Percentiles rank a stretch among this genome's conserved stretches.
Conservation (phyloP, 2,113 vertebrate species). For the Tylochromis polylepis region DNA sequence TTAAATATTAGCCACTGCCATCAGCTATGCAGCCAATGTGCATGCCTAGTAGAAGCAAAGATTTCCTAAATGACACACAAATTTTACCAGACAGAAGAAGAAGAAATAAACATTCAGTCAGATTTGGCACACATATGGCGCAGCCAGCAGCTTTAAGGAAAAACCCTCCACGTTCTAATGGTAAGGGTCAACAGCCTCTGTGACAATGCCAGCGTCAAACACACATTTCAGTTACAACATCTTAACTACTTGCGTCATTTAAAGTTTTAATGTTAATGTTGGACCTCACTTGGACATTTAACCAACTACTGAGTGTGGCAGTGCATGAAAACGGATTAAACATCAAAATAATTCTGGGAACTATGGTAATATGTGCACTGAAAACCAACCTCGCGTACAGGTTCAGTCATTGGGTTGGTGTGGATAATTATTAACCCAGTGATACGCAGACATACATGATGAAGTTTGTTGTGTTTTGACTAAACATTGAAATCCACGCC, state of each 20-base stretch:
- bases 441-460: background rate
- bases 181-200: background rate
- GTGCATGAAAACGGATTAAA: background rate
- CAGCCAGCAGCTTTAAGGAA: background rate
- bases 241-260: background rate
- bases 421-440: background rate
- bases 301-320: background rate
- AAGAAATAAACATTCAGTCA: background rate
- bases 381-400: rapidly evolving
- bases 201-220: background rate
- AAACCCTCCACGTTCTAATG: background rate
- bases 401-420: background rate
- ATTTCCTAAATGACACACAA: background rate
- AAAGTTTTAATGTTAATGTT: background rate
- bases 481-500: background rate
- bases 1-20: background rate
- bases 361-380: background rate
- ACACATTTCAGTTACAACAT: background rate
- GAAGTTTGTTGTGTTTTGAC: background rate
- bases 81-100: background rate
- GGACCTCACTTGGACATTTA: background rate
- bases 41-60: background rate
- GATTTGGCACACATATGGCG: background rate
- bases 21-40: background rate
- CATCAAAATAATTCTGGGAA: background rate